A percentile compares a stretch with the other conserved stretches of the same genome.
Conservation (phyloP, 2,113 vertebrate genomes). For the Melanerpes formicivorus region DNA sequence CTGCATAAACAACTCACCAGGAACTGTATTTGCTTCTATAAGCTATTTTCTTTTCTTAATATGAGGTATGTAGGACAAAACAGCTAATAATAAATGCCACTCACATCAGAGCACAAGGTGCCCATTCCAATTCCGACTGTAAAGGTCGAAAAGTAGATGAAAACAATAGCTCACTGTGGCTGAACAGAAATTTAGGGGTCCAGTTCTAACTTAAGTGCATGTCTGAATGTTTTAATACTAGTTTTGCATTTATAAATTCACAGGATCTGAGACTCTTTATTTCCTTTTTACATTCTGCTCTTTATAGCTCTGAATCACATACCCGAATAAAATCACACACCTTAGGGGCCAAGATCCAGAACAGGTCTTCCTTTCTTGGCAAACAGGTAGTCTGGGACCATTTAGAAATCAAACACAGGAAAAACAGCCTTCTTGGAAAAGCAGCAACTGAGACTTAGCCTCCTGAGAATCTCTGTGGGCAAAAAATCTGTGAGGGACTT, state of each 20-base stretch:
- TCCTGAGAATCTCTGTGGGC: neutral
- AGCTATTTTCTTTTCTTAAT: neutral
- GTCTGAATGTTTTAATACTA: neutral
- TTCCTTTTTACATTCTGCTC: neutral
- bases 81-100: neutral
- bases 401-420: neutral
- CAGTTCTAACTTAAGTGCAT: neutral
- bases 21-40: neutral
- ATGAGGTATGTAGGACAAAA: rapidly evolving
- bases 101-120: neutral
- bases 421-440: neutral
- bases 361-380: neutral
- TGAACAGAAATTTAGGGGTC: neutral
- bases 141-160: neutral
- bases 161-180: neutral
- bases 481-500: neutral
- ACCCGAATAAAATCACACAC: neutral
- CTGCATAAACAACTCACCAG: neutral
- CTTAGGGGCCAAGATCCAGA: neutral
- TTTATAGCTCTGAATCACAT: neutral
- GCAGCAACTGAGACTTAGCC: neutral
- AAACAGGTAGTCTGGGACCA: neutral
- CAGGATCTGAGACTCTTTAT: neutral
- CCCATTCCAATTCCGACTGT: neutral
- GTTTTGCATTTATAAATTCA: neutral